phyloP scores from a whole-genome alignment of 2,888 invertebrate genomes.

The Lysandra coridon region DNA sequence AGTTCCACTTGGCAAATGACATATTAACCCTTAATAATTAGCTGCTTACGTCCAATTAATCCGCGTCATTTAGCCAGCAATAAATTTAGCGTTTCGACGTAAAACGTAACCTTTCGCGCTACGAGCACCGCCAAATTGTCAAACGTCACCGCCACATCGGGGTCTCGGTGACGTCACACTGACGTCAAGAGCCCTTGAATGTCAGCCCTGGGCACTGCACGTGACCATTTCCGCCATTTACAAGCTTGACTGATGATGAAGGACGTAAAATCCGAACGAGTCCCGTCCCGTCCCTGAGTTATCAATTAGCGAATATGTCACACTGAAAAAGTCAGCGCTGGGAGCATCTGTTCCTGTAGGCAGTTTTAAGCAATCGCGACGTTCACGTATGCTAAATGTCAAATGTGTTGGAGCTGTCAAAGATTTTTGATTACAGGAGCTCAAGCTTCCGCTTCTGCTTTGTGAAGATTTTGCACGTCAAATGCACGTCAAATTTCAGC shows the following conservation, averaged over 20 bases:
- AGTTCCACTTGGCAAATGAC: not conserved
- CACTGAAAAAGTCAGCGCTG: not conserved
- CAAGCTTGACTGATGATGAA: not conserved
- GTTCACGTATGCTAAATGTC: no score
- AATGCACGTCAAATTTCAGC: no score
- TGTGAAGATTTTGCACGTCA: no score
- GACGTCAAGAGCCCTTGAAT: slow-evolving; percentile 13
- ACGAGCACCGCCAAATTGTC: slow-evolving; percentile 3
- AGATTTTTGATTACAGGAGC: no score
- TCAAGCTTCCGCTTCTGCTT: no score
- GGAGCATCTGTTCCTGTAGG: no score
- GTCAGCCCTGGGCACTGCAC: slow-evolving; percentile 8
- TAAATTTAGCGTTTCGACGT: not conserved
- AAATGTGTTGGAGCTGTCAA: no score
- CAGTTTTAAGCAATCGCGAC: no score
- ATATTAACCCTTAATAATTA: not conserved
- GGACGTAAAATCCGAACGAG: not conserved
- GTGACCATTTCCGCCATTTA: not conserved
- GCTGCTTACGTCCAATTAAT: not conserved
- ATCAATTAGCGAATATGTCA: not conserved
- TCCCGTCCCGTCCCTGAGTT: not conserved
- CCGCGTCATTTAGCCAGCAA: not conserved
- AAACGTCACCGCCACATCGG: not conserved
- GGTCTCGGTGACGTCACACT: not conserved
- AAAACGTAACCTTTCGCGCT: slow-evolving; percentile 14